phyloP scores from a whole-genome alignment of 2,888 invertebrate genomes.

The Drosophila macrothrix region DNA sequence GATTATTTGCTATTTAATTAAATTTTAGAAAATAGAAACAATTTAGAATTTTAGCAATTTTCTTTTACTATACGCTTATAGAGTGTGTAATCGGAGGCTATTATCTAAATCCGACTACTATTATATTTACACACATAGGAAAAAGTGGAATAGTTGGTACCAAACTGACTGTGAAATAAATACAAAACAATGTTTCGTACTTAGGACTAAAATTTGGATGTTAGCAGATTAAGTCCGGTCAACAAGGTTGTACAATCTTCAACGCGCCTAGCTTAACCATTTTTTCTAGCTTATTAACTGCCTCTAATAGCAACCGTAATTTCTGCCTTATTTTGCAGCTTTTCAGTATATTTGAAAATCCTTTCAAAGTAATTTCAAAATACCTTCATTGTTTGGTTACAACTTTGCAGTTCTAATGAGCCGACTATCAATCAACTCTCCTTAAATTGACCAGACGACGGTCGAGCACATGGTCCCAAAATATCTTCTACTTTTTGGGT shows the following conservation, averaged over 20 bases:
- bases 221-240: neutral
- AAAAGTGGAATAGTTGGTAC: neutral
- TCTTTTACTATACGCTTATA: neutral
- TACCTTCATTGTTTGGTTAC: neutral
- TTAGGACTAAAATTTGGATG: neutral
- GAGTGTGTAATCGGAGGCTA: neutral
- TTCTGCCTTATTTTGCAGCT: neutral
- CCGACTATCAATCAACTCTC: conserved; percentile 55
- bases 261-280: neutral
- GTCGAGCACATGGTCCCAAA: conserved; percentile 16
- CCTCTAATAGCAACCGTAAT: neutral
- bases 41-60: neutral
- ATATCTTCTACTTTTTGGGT: conserved; percentile 20
- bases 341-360: conserved; percentile 7
- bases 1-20: neutral
- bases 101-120: neutral
- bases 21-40: neutral
- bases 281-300: neutral
- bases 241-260: neutral
- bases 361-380: neutral
- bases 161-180: too few species aligned
- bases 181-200: neutral
- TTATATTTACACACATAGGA: neutral
- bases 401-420: conserved; percentile 24
- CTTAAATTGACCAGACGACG: conserved; percentile 44